Evolutionary conservation across 2,113 vertebrate genomes (phyloP), one percentile per base, ranked within the genome.

Genomic region (Bagarius yarrelli): DNA sequence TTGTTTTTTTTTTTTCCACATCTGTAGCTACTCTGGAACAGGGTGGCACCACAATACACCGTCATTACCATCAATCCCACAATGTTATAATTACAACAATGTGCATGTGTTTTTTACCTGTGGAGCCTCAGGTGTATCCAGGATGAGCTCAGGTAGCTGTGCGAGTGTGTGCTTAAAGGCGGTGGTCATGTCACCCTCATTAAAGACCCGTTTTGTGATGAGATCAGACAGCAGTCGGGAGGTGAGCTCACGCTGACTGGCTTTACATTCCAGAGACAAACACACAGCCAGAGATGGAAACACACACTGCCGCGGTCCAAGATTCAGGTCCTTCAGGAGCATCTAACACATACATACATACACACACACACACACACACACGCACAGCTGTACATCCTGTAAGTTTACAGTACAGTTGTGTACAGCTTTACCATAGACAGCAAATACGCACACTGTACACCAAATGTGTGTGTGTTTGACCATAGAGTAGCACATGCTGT

Each of bases 161-260:
- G 83, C 90, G 56, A 96, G 93, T 69, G 94, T 93, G 87, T 91
- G 90, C 78, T 95, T 92, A 0, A 96, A 96, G 47, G 95, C 94
- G 0, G 89, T 86, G 5, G 91, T 90, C 81, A 95, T 93, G 77
- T 96, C 94, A 0, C 81, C 89, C 5, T 94, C 86, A 4, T 92
- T 89, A 79, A 96, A 82, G 72, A 92, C 53, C 80, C 27, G 30
- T 34, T 91, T 95, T 21, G 91, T 92, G 56, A 90, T 89, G 76
- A 96, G 91, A 74, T 96, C 95, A 0, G 94, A 93, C 52, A 96
- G 93, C 83, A 96, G 91, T 18, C 94, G 92, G 1, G 95, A 96
- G 0, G 94, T 95, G 72, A 96, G 93, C 88, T 96, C 95, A 30
- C 95, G 87, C 87, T 96, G 95, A 87, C 95, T 96, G 84, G 95